Evolutionary conservation across 1,140 invertebrate genomes (phyloP).

Genomic region (Lineus longissimus): DNA sequence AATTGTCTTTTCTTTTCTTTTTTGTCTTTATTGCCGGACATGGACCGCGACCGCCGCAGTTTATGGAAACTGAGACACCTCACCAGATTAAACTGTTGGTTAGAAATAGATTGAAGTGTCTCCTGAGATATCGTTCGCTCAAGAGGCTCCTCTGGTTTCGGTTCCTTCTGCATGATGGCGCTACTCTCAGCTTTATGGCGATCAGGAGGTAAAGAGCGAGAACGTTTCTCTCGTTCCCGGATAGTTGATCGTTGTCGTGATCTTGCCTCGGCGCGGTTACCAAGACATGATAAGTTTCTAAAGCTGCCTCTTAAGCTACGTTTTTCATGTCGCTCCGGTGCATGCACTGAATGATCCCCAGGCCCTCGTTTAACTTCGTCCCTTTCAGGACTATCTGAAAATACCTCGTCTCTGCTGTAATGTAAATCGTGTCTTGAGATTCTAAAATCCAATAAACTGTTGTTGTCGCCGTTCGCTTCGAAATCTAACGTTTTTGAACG

Average conservation of each 20-base stretch:
- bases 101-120: neutral
- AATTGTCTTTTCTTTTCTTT: neutral
- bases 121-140: neutral
- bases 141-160: neutral
- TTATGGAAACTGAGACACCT: neutral
- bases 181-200: neutral
- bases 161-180: neutral
- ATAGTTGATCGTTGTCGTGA: neutral
- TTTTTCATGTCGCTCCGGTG: neutral
- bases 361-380: neutral
- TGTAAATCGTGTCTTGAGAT: neutral
- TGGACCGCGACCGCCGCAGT: slow-evolving; percentile 1
- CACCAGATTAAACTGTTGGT: neutral
- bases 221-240: neutral
- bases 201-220: neutral
- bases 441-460: neutral
- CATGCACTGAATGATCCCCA: neutral
- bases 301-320: slow-evolving; percentile 1
- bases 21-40: neutral
- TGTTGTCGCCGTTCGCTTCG: neutral
- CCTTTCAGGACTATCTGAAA: neutral
- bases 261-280: neutral
- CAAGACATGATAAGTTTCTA: neutral
- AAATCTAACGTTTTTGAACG: slow-evolving; percentile 3
- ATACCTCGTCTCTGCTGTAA: neutral